These are phyloP conservation scores for Neotragus moschatus DNA, from an alignment of 2,113 vertebrate species.

Conservation along the genomic window DNA sequence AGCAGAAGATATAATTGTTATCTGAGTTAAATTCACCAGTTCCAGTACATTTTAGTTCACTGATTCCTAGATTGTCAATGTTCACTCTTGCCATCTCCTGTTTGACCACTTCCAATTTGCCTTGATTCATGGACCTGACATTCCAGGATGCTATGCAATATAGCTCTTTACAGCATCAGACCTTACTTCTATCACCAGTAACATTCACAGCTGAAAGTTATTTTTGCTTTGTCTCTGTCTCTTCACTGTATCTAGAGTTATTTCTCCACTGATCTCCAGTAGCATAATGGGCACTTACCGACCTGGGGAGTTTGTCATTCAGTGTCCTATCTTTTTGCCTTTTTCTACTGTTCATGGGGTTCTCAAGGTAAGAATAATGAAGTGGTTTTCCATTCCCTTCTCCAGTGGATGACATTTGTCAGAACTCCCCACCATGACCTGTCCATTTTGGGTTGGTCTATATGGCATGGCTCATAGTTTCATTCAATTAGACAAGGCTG, in stretches of 20 bases:
- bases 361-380: background rate
- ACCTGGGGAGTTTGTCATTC: background rate
- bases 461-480: background rate
- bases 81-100: no score
- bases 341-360: background rate
- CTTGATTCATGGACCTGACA: background rate
- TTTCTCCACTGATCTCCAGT: background rate
- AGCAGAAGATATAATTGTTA: background rate
- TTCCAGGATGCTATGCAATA: background rate
- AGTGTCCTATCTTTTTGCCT: background rate
- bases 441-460: background rate
- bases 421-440: background rate
- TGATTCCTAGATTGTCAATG: background rate
- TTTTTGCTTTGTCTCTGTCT: background rate
- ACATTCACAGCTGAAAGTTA: background rate
- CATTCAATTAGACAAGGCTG: background rate
- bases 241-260: background rate
- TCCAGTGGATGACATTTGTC: background rate
- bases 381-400: background rate
- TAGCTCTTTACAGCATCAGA: background rate
- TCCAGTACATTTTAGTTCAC: background rate
- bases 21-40: background rate
- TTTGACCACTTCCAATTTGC: background rate
- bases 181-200: background rate
- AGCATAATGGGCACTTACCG: background rate